Base-by-base conservation (phyloP, 2,888 invertebrate species). In the Ichneumoninae sp. region DNA sequence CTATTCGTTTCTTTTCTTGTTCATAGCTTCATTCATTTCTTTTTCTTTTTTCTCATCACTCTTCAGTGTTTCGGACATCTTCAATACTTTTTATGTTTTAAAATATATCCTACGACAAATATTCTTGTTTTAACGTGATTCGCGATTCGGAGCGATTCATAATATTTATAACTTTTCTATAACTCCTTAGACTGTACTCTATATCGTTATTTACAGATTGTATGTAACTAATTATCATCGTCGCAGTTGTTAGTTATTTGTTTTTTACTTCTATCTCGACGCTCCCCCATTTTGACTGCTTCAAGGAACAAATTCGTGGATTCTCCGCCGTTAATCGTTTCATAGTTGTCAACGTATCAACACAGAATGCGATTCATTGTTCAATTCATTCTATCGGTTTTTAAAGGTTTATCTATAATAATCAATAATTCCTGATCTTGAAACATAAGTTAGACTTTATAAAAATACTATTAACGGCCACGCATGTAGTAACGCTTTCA, bases 401-500 rank as follows among this genome's bases (percentile, higher is more conserved):
- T 40, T 74, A 81, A 83, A 54, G 79, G 81, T 81, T 81, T 57
- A 33, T 52, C 78, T 82, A 81, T 69, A 63, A 79, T 83, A 60
- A 86, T 87, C 81, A 70, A 81, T 85, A 88, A 86, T 57, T 87
- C 74, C 78, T 85, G 86, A 86, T 87, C 57, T 57, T 86, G 66
- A 87, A 91, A 91, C 88, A 85, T 77, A 92, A 92, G 83, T 89
- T 90, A 92, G 86, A 90, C 88, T 91, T 92, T 92, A 91, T 90
- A 92, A 92, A 92, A 92, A 91, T 92, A 91, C 88, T 90, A 92
- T 89, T 86, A 91, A 92, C 89, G 89, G 89, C 87, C 89, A 89
- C 86, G 86, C 81, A 85, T 83, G 78, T 88, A 88, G 85, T 89
- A 91, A 91, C 89, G 88, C 87, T 89, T 89, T 86, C 71, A 90